Evolutionary conservation across 2,797 vertebrate genomes (phyloP).

Genomic region (Trachurus trachurus): DNA sequence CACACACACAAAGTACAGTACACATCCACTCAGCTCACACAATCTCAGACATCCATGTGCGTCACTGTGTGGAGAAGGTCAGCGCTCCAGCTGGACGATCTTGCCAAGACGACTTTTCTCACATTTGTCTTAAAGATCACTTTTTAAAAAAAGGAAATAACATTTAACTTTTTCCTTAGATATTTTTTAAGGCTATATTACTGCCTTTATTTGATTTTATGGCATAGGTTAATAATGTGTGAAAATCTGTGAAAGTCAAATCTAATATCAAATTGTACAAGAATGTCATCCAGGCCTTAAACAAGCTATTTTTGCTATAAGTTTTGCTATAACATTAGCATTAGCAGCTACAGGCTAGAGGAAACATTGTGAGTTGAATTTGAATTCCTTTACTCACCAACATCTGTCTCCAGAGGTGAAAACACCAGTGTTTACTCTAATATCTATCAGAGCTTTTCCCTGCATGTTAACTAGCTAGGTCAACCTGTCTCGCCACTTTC

Average conservation of each 20-base stretch:
- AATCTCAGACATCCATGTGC: constrained; percentile 8
- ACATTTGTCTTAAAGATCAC: constrained; percentile 1
- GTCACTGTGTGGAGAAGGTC: constrained; percentile 44
- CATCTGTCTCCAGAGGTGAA: too few relatives aligned
- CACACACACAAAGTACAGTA: not conserved
- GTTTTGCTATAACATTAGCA: too few relatives aligned
- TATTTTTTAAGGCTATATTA: not conserved
- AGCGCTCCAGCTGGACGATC: constrained; percentile 2
- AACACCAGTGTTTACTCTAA: not conserved
- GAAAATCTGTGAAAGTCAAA: not conserved
- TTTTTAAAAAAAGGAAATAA: not conserved
- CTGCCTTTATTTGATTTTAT: not conserved
- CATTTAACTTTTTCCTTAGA: not conserved
- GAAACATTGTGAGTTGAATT: too few relatives aligned
- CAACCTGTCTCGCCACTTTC: not conserved
- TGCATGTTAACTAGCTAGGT: not conserved
- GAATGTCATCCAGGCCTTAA: not conserved
- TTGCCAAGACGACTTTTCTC: not conserved
- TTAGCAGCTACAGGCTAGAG: too few relatives aligned
- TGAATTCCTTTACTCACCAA: too few relatives aligned
- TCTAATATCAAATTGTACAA: not conserved
- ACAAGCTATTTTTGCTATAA: too few relatives aligned
- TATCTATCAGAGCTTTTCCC: too few relatives aligned
- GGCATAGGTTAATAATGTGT: not conserved
- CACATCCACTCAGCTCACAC: constrained; percentile 6